Conservation (phyloP, 2,113 vertebrate genomes). For the Pollachius pollachius region DNA sequence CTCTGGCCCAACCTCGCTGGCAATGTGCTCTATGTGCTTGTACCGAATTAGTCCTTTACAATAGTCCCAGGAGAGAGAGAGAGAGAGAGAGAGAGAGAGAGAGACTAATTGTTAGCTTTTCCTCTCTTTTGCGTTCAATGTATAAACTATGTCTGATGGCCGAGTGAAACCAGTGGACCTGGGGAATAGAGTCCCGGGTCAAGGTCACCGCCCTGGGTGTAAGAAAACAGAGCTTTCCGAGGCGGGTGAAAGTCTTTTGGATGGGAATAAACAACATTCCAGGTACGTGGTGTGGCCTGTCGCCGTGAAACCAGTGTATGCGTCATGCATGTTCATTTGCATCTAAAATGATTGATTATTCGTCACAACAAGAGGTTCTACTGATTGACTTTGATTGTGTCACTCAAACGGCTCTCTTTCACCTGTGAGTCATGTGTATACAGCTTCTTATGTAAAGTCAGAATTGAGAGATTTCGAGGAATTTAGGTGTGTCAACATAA, state of each 20-base stretch:
- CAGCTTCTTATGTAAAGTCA: no score
- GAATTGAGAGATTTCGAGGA: no score
- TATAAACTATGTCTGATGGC: constrained; percentile 56
- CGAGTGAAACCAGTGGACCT: constrained; percentile 33
- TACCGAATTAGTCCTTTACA: constrained; percentile 33
- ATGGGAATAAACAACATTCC: constrained; percentile 60
- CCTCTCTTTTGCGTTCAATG: constrained; percentile 34
- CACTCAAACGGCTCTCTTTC: no score
- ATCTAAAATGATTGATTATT: no score
- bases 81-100: no score
- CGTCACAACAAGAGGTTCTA: no score
- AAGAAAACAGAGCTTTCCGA: constrained; percentile 39
- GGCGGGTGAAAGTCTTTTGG: constrained; percentile 38
- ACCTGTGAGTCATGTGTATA: no score
- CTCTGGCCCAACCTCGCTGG: constrained; percentile 31
- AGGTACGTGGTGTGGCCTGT: constrained; percentile 52
- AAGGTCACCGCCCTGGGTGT: constrained; percentile 51
- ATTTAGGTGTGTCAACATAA: no score
- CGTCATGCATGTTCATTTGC: background rate
- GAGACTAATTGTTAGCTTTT: constrained; percentile 22
- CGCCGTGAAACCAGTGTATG: constrained; percentile 17
- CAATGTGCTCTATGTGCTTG: constrained; percentile 21
- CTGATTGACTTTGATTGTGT: no score
- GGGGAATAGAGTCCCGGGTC: constrained; percentile 44
- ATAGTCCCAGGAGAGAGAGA: constrained; percentile 22